Evolutionary conservation across 1,140 invertebrate genomes (phyloP).

Genomic region (Drosophila ananassae): DNA sequence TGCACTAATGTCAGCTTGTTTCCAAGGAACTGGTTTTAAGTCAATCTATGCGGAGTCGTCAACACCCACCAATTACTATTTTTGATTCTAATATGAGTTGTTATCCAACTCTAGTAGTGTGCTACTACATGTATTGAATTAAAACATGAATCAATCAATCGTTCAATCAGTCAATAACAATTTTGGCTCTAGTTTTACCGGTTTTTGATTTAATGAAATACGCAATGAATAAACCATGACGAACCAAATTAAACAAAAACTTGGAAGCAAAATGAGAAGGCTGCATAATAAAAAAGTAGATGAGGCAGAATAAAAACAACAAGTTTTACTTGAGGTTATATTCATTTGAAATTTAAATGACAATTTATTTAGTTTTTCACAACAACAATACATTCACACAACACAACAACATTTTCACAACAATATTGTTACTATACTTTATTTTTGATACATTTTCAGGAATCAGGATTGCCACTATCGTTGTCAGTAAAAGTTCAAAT

Average conservation of each 20-base stretch:
- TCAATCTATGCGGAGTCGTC: background rate
- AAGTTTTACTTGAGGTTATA: too few species aligned
- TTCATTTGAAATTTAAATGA: background rate
- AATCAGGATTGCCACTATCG: slow-evolving; percentile 90
- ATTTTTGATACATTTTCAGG: slow-evolving; percentile 79
- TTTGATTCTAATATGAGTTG: background rate
- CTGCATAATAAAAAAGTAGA: background rate
- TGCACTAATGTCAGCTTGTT: background rate
- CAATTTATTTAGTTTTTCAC: background rate
- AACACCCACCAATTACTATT: background rate
- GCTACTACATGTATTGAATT: background rate
- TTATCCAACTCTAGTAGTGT: background rate
- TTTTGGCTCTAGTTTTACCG: background rate
- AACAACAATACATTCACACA: too few species aligned
- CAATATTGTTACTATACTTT: background rate
- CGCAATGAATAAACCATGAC: background rate
- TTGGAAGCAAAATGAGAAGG: slow-evolving; percentile 1
- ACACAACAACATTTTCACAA: too few species aligned
- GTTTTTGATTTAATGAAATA: background rate
- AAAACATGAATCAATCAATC: background rate
- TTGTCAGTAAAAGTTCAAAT: slow-evolving; percentile 92
- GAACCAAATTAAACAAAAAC: background rate
- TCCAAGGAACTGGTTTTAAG: background rate
- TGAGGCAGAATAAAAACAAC: background rate
- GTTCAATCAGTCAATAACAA: background rate